Conservation (phyloP, 2,888 invertebrate genomes). For the Sabatieria punctata region DNA sequence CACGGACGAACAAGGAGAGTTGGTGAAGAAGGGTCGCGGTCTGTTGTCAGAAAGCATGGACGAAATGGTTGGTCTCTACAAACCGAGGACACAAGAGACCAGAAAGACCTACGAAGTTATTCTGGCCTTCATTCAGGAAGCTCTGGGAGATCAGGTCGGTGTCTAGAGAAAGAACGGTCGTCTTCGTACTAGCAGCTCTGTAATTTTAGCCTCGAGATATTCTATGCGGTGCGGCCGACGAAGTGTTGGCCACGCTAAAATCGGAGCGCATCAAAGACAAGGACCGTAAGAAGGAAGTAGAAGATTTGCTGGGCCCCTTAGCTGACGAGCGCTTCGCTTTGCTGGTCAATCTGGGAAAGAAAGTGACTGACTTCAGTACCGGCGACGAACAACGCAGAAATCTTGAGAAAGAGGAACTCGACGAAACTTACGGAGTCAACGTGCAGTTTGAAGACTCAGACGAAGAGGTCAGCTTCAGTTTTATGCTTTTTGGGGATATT, state of each 20-base stretch:
- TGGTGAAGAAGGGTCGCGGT: slow-evolving; percentile 29
- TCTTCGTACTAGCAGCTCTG: slow-evolving; percentile 43
- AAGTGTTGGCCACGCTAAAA: slow-evolving; percentile 80
- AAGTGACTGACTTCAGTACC: slow-evolving; percentile 82
- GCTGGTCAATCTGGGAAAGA: slow-evolving; percentile 87
- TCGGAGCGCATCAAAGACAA: slow-evolving; percentile 83
- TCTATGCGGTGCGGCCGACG: slow-evolving; percentile 95
- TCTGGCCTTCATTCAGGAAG: slow-evolving; percentile 86
- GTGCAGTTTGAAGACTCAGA: slow-evolving; percentile 98
- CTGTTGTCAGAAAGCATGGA: slow-evolving; percentile 69
- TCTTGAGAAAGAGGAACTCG: slow-evolving; percentile 51
- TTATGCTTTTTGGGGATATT: not conserved
- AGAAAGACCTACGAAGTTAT: slow-evolving; percentile 89
- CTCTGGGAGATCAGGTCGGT: slow-evolving; percentile 64
- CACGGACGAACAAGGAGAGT: not conserved
- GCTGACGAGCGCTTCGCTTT: slow-evolving; percentile 75
- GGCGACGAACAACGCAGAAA: slow-evolving; percentile 15
- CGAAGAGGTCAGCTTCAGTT: slow-evolving; percentile 50
- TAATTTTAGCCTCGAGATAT: slow-evolving; percentile 65
- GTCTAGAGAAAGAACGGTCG: not conserved
- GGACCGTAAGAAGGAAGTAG: slow-evolving; percentile 74
- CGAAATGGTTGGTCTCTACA: slow-evolving; percentile 76
- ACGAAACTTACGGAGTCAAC: slow-evolving; percentile 95
- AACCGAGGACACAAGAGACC: slow-evolving; percentile 93
- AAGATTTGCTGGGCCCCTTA: slow-evolving; percentile 58